Conservation (phyloP, 2,113 vertebrate genomes). For the Redunca redunca region DNA sequence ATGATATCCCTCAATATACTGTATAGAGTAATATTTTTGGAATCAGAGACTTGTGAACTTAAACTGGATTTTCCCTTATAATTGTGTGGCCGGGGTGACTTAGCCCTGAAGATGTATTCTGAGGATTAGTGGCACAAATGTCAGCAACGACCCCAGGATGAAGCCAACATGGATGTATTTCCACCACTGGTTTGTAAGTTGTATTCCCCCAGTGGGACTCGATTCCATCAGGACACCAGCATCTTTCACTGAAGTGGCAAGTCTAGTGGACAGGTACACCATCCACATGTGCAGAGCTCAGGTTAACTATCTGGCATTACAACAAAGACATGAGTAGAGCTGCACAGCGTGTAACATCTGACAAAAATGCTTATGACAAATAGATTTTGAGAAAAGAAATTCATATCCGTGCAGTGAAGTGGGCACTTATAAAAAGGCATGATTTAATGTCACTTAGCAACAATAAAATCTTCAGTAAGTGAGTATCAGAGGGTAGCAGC, state of each 20-base stretch:
- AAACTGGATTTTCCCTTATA: not conserved
- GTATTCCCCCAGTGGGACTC: not conserved
- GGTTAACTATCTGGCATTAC: not conserved
- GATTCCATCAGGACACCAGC: not conserved
- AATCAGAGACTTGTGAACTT: not conserved
- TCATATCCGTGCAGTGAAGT: not conserved
- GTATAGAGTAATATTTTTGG: not conserved
- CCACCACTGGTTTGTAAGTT: not conserved
- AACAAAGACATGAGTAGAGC: not conserved
- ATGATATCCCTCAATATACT: not conserved
- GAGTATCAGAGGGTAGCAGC: not conserved
- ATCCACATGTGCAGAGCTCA: not conserved
- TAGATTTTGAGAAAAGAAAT: not conserved
- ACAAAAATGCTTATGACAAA: not conserved
- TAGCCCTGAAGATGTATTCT: not conserved
- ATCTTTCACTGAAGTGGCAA: not conserved
- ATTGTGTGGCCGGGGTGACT: not conserved
- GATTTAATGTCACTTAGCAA: conserved; percentile 37
- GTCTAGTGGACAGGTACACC: no score
- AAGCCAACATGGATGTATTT: not conserved
- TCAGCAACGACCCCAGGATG: not conserved
- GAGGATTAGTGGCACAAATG: not conserved
- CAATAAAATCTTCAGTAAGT: conserved; percentile 2
- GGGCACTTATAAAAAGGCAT: not conserved
- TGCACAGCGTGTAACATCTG: not conserved